A percentile compares a stretch with the other conserved stretches of the same genome.
Evolutionary conservation across 2,797 vertebrate species (phyloP).

Genomic region (Rhinatrema bivittatum): DNA sequence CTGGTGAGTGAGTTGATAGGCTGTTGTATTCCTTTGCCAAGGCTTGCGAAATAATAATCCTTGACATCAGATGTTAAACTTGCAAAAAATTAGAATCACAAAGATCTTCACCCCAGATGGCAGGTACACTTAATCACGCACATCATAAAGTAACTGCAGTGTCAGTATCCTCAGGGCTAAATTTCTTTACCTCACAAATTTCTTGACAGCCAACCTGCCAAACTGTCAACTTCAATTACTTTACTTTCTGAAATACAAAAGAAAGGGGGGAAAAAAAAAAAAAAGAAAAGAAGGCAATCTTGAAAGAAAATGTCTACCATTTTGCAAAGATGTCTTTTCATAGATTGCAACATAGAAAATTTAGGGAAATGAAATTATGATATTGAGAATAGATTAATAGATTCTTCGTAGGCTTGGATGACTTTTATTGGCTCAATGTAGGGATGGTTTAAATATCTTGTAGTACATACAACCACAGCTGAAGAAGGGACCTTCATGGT

Average conservation of each 20-base stretch:
- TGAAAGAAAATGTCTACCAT: neutral
- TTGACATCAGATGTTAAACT: neutral
- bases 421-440: too few relatives aligned
- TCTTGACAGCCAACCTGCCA: constrained; percentile 3
- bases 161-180: neutral
- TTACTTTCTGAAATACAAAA: neutral
- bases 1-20: neutral
- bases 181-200: neutral
- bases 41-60: neutral
- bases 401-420: too few relatives aligned
- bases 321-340: too few relatives aligned
- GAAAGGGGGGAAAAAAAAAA: neutral
- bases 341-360: too few relatives aligned
- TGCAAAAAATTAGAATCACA: neutral
- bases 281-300: neutral
- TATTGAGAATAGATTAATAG: too few relatives aligned
- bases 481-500: too few relatives aligned
- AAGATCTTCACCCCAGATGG: neutral
- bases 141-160: neutral
- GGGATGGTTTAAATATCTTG: too few relatives aligned
- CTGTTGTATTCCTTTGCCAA: neutral
- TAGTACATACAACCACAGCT: too few relatives aligned
- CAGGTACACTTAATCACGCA: neutral
- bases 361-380: too few relatives aligned
- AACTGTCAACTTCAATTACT: constrained; percentile 4